Evolutionary conservation across 2,888 invertebrate species (phyloP).

Genomic region (Stramonita haemastoma): DNA sequence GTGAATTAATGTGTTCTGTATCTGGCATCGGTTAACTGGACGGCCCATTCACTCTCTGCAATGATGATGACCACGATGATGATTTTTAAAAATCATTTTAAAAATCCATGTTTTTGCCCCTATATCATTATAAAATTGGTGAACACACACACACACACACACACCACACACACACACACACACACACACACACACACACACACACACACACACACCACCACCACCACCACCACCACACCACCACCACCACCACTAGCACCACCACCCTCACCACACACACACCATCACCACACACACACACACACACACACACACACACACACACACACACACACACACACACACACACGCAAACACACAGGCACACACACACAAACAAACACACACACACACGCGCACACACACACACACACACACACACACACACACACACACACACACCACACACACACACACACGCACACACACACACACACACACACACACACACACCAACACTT

Average conservation of each 20-base stretch:
- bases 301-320: background rate
- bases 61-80: no score
- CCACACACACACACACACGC: background rate
- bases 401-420: constrained; percentile 11
- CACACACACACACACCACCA: no score
- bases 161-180: background rate
- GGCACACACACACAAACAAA: background rate
- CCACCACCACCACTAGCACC: background rate
- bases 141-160: background rate
- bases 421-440: constrained; percentile 9
- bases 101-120: no score
- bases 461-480: constrained; percentile 14
- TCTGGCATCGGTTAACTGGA: no score
- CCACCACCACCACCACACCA: background rate
- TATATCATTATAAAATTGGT: no score
- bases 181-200: constrained; percentile 4
- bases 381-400: constrained; percentile 7
- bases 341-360: background rate
- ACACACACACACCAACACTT: background rate
- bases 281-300: background rate
- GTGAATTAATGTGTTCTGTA: no score
- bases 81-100: no score
- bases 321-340: constrained; percentile 1
- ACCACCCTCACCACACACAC: background rate
- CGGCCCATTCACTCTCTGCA: no score